Conservation (phyloP, 2,888 invertebrate genomes). For the Tenthredo amoena region DNA sequence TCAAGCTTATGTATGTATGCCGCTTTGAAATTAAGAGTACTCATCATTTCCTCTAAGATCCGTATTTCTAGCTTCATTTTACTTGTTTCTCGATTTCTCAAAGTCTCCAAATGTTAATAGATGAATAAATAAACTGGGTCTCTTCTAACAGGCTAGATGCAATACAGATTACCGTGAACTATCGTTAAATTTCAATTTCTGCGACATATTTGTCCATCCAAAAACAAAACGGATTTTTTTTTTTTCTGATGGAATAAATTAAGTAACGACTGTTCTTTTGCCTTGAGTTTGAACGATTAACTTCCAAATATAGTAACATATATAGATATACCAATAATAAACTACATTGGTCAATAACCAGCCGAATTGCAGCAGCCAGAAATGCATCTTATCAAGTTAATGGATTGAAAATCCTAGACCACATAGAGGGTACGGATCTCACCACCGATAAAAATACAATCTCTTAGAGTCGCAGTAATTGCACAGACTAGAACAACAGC, state of each 20-base stretch:
- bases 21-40: neutral
- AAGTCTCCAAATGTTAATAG: neutral
- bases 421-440: neutral
- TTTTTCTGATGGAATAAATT: neutral
- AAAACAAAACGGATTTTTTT: neutral
- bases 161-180: neutral
- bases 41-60: neutral
- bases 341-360: conserved; percentile 47
- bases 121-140: neutral
- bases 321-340: conserved; percentile 18
- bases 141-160: neutral
- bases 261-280: neutral
- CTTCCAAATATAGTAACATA: conserved; percentile 22
- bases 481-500: conserved; percentile 18
- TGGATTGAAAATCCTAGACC: neutral
- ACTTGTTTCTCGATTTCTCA: neutral
- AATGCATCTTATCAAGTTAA: conserved; percentile 15
- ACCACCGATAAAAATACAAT: conserved; percentile 24
- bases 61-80: neutral
- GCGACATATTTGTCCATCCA: neutral
- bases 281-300: conserved; percentile 11
- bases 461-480: conserved; percentile 9
- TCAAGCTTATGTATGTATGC: neutral
- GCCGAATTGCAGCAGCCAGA: conserved; percentile 17
- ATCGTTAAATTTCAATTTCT: neutral